Base-by-base conservation (phyloP, 1,140 invertebrate genomes). In the Drosophila murphyi region DNA sequence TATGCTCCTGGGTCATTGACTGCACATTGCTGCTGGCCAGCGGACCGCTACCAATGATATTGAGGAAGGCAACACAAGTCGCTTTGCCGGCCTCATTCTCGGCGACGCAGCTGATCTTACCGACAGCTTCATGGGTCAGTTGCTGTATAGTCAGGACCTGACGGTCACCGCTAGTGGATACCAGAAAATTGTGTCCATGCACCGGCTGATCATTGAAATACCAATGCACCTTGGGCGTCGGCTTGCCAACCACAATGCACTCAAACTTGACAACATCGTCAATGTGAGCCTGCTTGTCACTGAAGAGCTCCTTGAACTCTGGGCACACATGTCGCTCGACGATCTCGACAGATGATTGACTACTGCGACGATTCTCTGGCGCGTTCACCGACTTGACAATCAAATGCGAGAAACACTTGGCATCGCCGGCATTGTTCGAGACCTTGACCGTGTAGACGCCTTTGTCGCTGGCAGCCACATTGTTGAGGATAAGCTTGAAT, bases 231-330 rank as follows among this genome's bases (percentile, higher is more conserved):
- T 95, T 96, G 3, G 97, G 97, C 39, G 94, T 96, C 3, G 97
- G 97, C 92, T 96, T 95, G 28, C 96, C 97, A 73, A 93, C 93
- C 43, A 97, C 95, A 76, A 95, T 93, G 86, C 96, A 97, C 64
- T 94, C 95, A 52, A 99, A 95, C 80, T 95, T 95, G 12, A 97
- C 96, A 82, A 97, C 96, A 83, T 98, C 97, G 50, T 97, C 97
- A 92, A 98, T 97, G 96, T 98, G 98, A 2, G 98, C 96, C 80
- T 96, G 87, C 60, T 93, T 93, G 81, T 96, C 95, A 3, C 93
- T 85, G 70, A 96, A 95, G 3, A 93, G 91, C 88, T 96, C 95
- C 60, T 94, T 94, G 81, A 97, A 97, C 20, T 92, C 91, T 3
- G 96, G 96, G 28, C 94, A 93, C 32, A 94, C 77, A 2, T 94